These are phyloP conservation scores for Solenodon paradoxus DNA, from an alignment of 2,113 vertebrate genomes.

Conservation along the genomic window DNA sequence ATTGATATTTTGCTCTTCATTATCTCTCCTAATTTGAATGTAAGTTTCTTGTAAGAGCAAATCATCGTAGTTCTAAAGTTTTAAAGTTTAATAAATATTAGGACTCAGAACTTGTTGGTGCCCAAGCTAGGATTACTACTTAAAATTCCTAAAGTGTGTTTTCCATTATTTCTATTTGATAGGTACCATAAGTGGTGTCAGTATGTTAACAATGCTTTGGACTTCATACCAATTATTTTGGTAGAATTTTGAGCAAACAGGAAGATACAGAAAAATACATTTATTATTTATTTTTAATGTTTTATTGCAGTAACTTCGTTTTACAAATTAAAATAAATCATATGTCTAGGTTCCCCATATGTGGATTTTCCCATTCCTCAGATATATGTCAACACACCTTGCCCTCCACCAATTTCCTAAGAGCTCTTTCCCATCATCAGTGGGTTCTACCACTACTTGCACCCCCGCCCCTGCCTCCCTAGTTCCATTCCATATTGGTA, in stretches of 20 bases:
- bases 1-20: neutral
- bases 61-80: neutral
- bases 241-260: neutral
- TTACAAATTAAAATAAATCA: no score
- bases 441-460: no score
- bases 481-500: no score
- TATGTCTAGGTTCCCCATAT: no score
- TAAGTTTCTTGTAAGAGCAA: neutral
- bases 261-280: neutral
- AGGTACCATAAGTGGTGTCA: neutral
- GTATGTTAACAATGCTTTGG: neutral
- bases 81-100: neutral
- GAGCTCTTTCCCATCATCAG: no score
- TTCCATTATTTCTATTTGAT: neutral
- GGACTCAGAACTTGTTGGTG: neutral
- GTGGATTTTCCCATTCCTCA: no score
- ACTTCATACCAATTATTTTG: neutral
- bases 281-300: no score
- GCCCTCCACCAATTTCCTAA: no score
- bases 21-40: neutral
- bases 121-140: neutral
- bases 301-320: no score
- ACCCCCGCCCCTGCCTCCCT: no score
- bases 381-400: no score
- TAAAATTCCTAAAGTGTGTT: neutral